Evolutionary conservation across 2,113 vertebrate species (phyloP).

Genomic region (Excalfactoria chinensis): DNA sequence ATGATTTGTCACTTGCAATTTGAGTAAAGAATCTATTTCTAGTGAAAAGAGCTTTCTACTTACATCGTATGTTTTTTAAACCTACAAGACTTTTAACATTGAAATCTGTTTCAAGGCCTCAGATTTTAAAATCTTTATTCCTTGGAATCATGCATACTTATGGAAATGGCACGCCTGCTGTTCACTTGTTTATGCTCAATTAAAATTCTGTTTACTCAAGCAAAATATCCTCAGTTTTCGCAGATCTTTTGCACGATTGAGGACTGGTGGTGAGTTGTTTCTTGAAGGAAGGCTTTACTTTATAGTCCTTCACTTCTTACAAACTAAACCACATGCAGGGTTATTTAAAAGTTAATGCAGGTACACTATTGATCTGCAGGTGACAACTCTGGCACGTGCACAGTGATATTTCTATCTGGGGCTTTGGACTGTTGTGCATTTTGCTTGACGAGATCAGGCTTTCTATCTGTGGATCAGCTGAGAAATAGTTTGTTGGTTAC

Average conservation of each 20-base stretch:
- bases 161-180: background rate
- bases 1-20: background rate
- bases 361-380: background rate
- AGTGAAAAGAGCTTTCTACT: background rate
- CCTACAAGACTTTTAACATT: background rate
- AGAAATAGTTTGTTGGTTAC: background rate
- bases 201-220: slow-evolving; percentile 37
- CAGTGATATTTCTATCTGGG: background rate
- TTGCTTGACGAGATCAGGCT: background rate
- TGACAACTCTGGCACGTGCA: background rate
- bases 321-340: background rate
- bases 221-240: slow-evolving; percentile 7
- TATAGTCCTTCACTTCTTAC: background rate
- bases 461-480: background rate
- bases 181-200: slow-evolving; percentile 5
- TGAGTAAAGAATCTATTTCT: background rate
- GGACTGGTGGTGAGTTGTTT: background rate
- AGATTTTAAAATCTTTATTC: background rate
- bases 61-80: background rate
- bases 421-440: background rate
- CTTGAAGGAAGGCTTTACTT: slow-evolving; percentile 13
- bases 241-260: background rate
- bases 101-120: background rate
- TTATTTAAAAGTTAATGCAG: background rate
- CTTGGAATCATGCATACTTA: background rate